A percentile compares a stretch with the other conserved stretches of the same genome.
phyloP scores from a whole-genome alignment of 2,888 invertebrate genomes.

The Conomelus anceps region DNA sequence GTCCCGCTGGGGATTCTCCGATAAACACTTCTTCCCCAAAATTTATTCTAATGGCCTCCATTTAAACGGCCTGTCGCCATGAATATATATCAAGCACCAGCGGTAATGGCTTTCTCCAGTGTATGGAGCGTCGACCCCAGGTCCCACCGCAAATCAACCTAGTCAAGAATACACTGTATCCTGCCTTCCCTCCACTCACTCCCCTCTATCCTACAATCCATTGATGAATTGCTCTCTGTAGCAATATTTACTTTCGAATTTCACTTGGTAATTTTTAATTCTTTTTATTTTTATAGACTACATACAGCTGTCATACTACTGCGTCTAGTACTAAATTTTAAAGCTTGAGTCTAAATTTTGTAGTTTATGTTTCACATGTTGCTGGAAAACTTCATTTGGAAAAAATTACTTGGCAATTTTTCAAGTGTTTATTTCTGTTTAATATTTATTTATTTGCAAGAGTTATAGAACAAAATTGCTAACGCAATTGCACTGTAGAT shows the following conservation, averaged over 20 bases:
- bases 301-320: no score
- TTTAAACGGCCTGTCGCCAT: conserved; percentile 13
- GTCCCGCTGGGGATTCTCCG: conserved; percentile 3
- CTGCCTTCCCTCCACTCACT: not conserved
- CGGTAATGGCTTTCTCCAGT: conserved; percentile 12
- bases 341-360: no score
- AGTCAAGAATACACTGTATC: not conserved
- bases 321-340: no score
- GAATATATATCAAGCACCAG: conserved; percentile 6
- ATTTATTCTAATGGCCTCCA: conserved; percentile 14
- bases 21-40: conserved; percentile 12
- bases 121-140: not conserved
- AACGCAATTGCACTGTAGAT: no score
- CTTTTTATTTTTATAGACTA: no score
- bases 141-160: no score
- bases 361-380: no score
- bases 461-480: no score
- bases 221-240: not conserved
- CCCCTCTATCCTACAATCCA: not conserved
- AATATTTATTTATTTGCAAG: no score
- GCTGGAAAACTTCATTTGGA: no score
- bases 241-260: not conserved
- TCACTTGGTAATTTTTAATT: not conserved
- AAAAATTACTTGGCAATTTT: no score
- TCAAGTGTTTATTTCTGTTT: no score